Percentiles rank a stretch among this genome's conserved stretches.
Evolutionary conservation across 2,113 vertebrate genomes (phyloP).

Genomic region (Regulus satrapa): DNA sequence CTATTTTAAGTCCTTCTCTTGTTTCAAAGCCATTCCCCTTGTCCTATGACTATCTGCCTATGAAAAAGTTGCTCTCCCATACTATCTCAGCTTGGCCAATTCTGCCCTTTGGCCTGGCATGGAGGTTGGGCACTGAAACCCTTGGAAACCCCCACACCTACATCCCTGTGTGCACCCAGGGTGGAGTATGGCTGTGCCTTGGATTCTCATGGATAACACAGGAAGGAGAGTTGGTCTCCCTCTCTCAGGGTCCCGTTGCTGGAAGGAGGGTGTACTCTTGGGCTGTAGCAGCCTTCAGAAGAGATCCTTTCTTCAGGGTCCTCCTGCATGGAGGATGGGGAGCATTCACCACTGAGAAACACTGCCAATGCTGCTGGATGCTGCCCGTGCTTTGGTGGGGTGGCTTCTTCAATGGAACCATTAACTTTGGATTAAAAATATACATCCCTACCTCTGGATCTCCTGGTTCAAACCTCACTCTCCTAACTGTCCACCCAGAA

Average conservation of each 20-base stretch:
- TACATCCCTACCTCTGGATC: fast-evolving
- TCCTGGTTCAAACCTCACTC: not conserved
- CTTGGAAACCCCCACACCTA: not conserved
- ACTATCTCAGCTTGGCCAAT: not conserved
- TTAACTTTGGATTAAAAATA: not conserved
- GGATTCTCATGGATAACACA: not conserved
- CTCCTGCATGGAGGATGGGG: not conserved
- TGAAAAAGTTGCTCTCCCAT: not conserved
- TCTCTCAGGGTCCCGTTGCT: not conserved
- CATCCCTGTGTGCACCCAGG: not conserved
- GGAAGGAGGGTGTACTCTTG: not conserved
- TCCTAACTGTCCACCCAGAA: not conserved
- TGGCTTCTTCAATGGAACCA: not conserved
- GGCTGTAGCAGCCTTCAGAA: not conserved
- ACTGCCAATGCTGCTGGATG: not conserved
- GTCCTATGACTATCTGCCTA: not conserved
- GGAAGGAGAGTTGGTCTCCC: not conserved
- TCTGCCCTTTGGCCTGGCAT: not conserved
- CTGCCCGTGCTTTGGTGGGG: not conserved
- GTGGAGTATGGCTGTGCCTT: not conserved
- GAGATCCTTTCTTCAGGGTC: not conserved
- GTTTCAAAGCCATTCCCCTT: not conserved
- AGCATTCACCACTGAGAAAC: not conserved
- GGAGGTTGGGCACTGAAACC: not conserved
- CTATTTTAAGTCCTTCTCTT: not conserved